These are phyloP conservation scores for Antechinus stuartii DNA, from an alignment of 2,113 vertebrate genomes.

Conservation along the genomic window DNA sequence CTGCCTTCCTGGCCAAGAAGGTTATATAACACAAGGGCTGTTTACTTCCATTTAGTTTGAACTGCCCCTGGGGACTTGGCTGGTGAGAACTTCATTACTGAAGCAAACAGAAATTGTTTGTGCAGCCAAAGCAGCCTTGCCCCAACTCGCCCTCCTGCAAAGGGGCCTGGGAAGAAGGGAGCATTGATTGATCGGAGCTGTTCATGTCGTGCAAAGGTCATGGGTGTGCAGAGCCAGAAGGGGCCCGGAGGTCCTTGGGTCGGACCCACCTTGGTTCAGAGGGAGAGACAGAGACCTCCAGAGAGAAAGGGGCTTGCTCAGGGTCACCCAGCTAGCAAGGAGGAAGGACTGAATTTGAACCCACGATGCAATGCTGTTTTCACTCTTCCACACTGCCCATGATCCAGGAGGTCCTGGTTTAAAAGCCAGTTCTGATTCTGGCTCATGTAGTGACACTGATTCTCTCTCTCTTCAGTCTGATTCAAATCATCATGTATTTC, in stretches of 20 bases:
- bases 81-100: not conserved
- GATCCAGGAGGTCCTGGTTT: not conserved
- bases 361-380: not conserved
- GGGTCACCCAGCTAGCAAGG: too few species aligned
- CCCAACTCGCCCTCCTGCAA: not conserved
- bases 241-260: not conserved
- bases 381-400: not conserved
- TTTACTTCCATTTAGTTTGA: not conserved
- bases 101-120: not conserved
- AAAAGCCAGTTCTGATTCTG: not conserved
- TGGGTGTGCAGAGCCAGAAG: not conserved
- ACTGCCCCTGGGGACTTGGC: not conserved
- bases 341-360: not conserved
- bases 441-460: not conserved
- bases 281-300: not conserved
- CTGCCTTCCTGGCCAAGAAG: not conserved
- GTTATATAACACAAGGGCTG: not conserved
- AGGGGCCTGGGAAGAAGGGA: not conserved
- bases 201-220: not conserved
- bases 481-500: not conserved
- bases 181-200: not conserved
- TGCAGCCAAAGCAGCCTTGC: not conserved
- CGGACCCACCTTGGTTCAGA: not conserved
- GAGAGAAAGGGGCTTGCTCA: not conserved
- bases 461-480: not conserved